These are phyloP conservation scores for Labroides dimidiatus DNA, from an alignment of 2,797 vertebrate genomes.

Conservation along the genomic window DNA sequence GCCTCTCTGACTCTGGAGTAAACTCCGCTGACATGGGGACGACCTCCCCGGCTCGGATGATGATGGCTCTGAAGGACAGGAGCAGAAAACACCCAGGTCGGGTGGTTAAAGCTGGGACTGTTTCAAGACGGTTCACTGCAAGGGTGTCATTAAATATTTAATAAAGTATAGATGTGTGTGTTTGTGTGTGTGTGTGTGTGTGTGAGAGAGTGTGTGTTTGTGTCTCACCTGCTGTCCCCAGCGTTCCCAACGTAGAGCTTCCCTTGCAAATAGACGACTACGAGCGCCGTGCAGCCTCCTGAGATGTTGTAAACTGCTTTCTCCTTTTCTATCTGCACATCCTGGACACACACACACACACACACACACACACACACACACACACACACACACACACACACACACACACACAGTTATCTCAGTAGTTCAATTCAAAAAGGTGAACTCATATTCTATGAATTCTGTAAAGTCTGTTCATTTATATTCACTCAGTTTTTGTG, in stretches of 20 bases:
- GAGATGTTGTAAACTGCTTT: constrained; percentile 90
- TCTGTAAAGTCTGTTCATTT: too few relatives aligned
- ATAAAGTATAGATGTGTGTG: not conserved
- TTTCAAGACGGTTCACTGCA: not conserved
- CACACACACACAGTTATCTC: too few relatives aligned
- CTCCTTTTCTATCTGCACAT: constrained; percentile 93
- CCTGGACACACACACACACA: constrained; percentile 79
- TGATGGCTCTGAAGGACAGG: constrained; percentile 89
- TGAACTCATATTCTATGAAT: too few relatives aligned
- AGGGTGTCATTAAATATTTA: not conserved
- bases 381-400: too few relatives aligned
- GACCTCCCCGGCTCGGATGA: constrained; percentile 92
- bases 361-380: constrained; percentile 3
- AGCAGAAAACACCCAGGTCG: constrained; percentile 39
- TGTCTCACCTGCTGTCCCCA: constrained; percentile 94
- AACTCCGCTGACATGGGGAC: constrained; percentile 97
- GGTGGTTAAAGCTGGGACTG: constrained; percentile 31
- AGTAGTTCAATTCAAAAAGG: too few relatives aligned
- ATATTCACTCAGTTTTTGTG: too few relatives aligned
- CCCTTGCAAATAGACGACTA: constrained; percentile 89
- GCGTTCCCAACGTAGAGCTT: constrained; percentile 97
- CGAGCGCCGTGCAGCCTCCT: constrained; percentile 95
- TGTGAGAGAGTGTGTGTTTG: too few relatives aligned
- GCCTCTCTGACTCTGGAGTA: constrained; percentile 96
- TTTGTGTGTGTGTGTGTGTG: not conserved